A percentile compares a stretch with the other conserved stretches of the same genome.
These are phyloP conservation scores for Erethizon dorsatum DNA, from an alignment of 2,797 vertebrate species.

Conservation along the genomic window DNA sequence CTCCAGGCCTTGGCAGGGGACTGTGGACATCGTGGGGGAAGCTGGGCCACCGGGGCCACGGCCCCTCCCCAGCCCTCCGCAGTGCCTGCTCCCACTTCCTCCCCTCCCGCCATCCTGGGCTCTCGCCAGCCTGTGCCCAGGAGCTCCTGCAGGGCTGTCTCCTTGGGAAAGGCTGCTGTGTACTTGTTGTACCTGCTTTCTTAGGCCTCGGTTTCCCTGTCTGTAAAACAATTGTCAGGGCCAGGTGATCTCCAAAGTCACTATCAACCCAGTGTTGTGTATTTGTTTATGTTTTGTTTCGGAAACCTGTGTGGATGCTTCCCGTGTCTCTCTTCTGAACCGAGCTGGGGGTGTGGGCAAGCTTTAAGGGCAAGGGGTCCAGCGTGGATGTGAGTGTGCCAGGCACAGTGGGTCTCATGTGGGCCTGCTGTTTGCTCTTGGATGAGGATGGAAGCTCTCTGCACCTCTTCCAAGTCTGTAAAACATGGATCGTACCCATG, in stretches of 20 bases:
- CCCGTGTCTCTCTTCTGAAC: background rate
- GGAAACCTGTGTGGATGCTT: background rate
- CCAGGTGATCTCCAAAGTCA: background rate
- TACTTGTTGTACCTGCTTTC: background rate
- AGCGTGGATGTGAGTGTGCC: background rate
- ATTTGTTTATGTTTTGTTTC: background rate
- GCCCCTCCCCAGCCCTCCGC: background rate
- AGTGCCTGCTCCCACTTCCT: background rate
- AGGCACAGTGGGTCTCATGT: background rate
- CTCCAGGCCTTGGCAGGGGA: background rate
- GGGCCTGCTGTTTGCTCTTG: background rate
- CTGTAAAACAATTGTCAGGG: background rate
- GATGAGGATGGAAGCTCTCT: background rate
- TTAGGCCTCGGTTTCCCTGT: background rate
- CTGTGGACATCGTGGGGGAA: background rate
- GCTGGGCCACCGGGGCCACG: background rate
- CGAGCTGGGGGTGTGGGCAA: background rate
- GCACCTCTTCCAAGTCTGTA: background rate
- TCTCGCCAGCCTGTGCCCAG: too few relatives aligned
- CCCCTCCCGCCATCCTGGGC: too few relatives aligned
- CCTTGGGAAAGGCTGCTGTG: too few relatives aligned
- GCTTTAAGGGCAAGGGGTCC: background rate
- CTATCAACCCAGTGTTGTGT: background rate
- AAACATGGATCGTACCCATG: accelerated
- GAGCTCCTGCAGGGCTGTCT: too few relatives aligned